These are phyloP conservation scores for Homarus gammarus DNA, from an alignment of 2,888 invertebrate species.

Conservation along the genomic window DNA sequence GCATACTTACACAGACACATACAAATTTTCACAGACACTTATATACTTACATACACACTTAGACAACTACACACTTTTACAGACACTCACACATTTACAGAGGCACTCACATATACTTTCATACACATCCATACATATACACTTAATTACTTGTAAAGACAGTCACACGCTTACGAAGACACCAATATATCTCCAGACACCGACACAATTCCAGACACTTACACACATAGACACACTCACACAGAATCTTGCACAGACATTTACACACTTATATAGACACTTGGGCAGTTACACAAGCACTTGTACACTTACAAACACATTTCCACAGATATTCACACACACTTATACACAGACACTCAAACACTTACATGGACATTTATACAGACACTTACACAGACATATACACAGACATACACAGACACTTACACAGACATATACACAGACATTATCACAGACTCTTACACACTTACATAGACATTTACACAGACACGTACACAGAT, in stretches of 20 bases:
- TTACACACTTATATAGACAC: neutral
- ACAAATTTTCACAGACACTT: neutral
- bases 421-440: too few relatives aligned
- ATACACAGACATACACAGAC: too few relatives aligned
- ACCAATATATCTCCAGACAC: neutral
- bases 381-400: too few relatives aligned
- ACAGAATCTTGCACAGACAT: neutral
- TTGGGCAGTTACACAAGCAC: neutral
- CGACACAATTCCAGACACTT: neutral
- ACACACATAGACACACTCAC: constrained; percentile 13
- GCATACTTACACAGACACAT: neutral
- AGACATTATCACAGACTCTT: neutral
- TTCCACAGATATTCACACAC: too few relatives aligned
- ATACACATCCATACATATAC: neutral
- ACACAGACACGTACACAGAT: neutral
- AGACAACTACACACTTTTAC: neutral
- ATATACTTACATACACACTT: too few relatives aligned
- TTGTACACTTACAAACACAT: neutral
- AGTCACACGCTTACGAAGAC: neutral
- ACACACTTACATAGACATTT: too few relatives aligned
- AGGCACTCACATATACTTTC: neutral
- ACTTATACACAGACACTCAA: too few relatives aligned
- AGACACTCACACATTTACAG: neutral
- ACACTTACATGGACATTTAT: too few relatives aligned
- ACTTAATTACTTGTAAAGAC: neutral